Conservation (phyloP, 2,888 invertebrate genomes). For the Drosophila neonasuta region DNA sequence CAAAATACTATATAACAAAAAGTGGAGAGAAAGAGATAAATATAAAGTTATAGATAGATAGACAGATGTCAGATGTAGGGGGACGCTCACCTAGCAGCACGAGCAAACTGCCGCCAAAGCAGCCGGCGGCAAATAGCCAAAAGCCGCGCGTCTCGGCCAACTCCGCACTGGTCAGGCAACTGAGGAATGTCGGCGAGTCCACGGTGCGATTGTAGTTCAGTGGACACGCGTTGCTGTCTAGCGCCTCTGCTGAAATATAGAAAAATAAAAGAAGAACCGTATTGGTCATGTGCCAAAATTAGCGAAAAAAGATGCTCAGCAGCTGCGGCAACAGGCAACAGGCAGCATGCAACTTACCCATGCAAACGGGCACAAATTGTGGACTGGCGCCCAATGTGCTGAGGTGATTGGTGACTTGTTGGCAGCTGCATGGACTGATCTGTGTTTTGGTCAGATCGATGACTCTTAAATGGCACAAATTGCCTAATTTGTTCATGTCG, state of each 20-base stretch:
- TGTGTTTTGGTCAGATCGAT: conserved; percentile 83
- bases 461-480: conserved; percentile 85
- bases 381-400: conserved; percentile 71
- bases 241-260: conserved; percentile 53
- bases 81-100: conserved; percentile 71
- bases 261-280: conserved; percentile 20
- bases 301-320: conserved; percentile 45
- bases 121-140: conserved; percentile 75
- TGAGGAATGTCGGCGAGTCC: conserved; percentile 69
- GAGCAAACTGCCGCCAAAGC: conserved; percentile 66
- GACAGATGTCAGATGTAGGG: neutral
- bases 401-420: conserved; percentile 78
- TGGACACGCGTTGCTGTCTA: conserved; percentile 73
- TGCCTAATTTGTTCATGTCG: conserved; percentile 84
- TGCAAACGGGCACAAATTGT: conserved; percentile 78
- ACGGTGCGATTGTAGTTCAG: conserved; percentile 79
- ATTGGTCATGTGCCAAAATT: conserved; percentile 70
- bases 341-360: conserved; percentile 67
- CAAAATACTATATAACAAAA: conserved; percentile 58
- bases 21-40: neutral
- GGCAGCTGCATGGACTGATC: conserved; percentile 77
- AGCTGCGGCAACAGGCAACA: conserved; percentile 28
- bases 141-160: conserved; percentile 71
- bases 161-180: conserved; percentile 64
- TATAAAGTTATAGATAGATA: neutral